Percentiles rank a stretch among this genome's conserved stretches.
Evolutionary conservation across 2,113 vertebrate species (phyloP).

Genomic region (Brevimyrus niger): DNA sequence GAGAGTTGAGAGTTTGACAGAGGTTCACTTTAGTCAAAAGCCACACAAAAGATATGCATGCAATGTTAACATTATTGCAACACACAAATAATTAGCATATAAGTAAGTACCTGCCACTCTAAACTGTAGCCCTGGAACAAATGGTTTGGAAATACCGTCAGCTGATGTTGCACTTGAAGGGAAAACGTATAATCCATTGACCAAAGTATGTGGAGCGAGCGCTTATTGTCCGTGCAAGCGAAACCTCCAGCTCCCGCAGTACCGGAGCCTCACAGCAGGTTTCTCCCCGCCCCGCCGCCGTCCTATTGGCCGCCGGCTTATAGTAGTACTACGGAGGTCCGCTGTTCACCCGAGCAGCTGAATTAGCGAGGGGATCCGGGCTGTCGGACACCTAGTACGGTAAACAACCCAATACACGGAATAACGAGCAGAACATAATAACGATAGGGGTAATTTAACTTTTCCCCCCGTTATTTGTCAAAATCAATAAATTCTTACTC

Average conservation of each 20-base stretch:
- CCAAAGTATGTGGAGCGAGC: conserved; percentile 33
- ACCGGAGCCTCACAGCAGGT: conserved; percentile 43
- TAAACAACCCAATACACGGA: not conserved
- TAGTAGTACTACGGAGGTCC: conserved; percentile 30
- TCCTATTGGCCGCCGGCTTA: conserved; percentile 51
- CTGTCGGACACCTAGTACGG: not conserved
- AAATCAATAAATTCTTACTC: not conserved
- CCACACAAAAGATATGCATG: not conserved
- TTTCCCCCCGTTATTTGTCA: not conserved
- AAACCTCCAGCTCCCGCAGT: conserved; percentile 39
- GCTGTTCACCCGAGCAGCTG: not conserved
- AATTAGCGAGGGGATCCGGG: not conserved
- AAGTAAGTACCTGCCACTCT: conserved; percentile 67
- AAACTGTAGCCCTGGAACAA: conserved; percentile 53
- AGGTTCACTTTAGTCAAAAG: not conserved
- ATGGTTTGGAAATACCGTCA: conserved; percentile 56
- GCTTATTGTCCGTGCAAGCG: conserved; percentile 36
- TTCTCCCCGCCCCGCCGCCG: conserved; percentile 51
- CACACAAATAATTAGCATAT: not conserved
- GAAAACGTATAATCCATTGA: conserved; percentile 66
- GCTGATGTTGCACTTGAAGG: conserved; percentile 63
- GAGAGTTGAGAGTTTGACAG: conserved; percentile 12
- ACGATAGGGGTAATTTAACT: not conserved
- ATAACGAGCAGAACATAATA: not conserved
- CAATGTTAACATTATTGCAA: not conserved